Evolutionary conservation across 1,140 invertebrate species (phyloP).

Genomic region (Epicauta chinensis): DNA sequence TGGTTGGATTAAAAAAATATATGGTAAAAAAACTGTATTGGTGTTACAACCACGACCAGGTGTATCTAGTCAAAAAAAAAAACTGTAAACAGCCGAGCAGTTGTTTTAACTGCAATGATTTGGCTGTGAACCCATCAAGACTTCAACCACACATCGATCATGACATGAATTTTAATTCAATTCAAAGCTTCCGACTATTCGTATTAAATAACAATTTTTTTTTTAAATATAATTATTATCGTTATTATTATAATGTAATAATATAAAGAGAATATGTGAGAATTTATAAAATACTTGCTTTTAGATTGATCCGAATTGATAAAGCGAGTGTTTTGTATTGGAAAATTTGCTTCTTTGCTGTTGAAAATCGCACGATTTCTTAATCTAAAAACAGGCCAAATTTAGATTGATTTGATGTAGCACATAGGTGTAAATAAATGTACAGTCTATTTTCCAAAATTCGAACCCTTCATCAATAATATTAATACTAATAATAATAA

Average conservation of each 20-base stretch:
- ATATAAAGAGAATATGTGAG: neutral
- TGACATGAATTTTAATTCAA: neutral
- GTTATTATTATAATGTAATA: neutral
- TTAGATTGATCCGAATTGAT: neutral
- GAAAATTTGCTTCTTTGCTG: neutral
- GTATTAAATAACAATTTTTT: neutral
- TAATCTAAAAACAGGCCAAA: neutral
- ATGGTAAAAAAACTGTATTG: no score
- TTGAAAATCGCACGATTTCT: neutral
- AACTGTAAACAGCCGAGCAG: conserved; percentile 14
- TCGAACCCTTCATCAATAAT: no score
- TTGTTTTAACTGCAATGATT: conserved; percentile 8
- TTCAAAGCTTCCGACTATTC: neutral
- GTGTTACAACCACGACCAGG: no score
- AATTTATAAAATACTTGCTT: conserved; percentile 6
- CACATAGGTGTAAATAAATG: conserved; percentile 23
- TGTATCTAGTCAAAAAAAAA: conserved; percentile 25
- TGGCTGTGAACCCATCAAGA: conserved; percentile 25
- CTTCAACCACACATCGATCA: conserved; percentile 8
- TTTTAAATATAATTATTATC: neutral
- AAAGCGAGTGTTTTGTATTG: neutral
- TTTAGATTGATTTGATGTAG: conserved; percentile 1
- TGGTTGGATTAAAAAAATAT: no score
- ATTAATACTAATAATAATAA: conserved; percentile 1
- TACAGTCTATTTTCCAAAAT: conserved; percentile 25